Base-by-base conservation (phyloP, 2,888 invertebrate species). In the Esperia sulphurella region DNA sequence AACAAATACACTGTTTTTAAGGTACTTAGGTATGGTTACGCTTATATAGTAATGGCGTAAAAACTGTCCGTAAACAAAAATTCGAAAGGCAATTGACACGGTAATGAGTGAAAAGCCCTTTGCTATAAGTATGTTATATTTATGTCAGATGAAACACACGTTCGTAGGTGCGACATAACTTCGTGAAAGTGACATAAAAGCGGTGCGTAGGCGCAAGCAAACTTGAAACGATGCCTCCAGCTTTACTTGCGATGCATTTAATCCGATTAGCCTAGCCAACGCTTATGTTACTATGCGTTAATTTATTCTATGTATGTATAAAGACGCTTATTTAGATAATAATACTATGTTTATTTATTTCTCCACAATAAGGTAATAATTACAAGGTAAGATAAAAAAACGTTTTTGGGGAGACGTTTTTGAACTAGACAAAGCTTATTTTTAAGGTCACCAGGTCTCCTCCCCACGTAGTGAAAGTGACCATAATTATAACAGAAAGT, bases 181-280 rank as follows among this genome's bases (percentile, higher is more conserved):
- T 58, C 50, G 79, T 70, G 84, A 85, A 84, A 83, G 85, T 76
- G 76, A 79, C 79, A 77, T 73, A 68, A n/a, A n/a, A 66, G 57
- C 57, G 45, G 48, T 70, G 83, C 75, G 86, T 84, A 71, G 83
- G 84, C 73, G 81, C 71, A 62, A 53, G 59, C 64, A 67, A 61
- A 73, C 63, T 63, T 65, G 66, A 65, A 53, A 58, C 55, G 58
- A 59, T 55, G 53, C 50, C 53, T 46, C 47, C 44, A 42, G 50
- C 54, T 55, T 61, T 52, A 63, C 59, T 58, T 59, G 63, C 65
- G 60, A 68, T 69, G 69, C 68, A 65, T 65, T 62, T 82, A 82
- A 83, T 83, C 80, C 74, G 81, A 82, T 83, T 82, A 81, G 60
- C 67, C 59, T 62, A 65, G 63, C 74, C 63, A 51, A 55, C 61